These are phyloP conservation scores for Phaedon cochleariae DNA, from an alignment of 2,888 invertebrate species.

Conservation along the genomic window DNA sequence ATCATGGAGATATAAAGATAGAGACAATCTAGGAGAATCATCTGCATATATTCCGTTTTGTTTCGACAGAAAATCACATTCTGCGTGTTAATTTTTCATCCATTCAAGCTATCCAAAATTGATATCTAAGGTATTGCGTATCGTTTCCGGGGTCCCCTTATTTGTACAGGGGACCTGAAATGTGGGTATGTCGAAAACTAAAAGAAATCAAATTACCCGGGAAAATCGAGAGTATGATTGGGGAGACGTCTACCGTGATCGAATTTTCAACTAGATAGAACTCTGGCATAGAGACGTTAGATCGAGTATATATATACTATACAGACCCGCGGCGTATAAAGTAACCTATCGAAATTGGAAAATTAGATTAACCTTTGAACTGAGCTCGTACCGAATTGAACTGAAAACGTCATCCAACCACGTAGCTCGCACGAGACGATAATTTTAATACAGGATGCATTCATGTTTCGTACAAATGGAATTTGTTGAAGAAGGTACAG, in stretches of 20 bases:
- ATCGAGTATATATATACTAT: conserved; percentile 16
- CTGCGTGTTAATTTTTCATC: no score
- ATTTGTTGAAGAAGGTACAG: no score
- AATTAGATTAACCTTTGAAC: conserved; percentile 40
- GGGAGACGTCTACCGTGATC: conserved; percentile 32
- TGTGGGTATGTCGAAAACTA: conserved; percentile 1
- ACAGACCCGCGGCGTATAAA: conserved; percentile 21
- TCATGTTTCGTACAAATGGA: not conserved
- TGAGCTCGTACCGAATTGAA: conserved; percentile 27
- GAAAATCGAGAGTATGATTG: conserved; percentile 35
- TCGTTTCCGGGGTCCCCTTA: not conserved
- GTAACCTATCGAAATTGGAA: conserved; percentile 40
- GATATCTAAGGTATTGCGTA: not conserved
- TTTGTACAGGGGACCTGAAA: not conserved
- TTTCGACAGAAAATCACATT: no score
- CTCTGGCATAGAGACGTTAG: conserved; percentile 12
- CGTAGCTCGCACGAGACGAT: conserved; percentile 13
- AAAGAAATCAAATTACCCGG: conserved; percentile 36
- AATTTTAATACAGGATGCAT: not conserved
- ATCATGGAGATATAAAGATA: no score
- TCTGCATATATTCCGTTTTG: no score
- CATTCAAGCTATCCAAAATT: conserved; percentile 17
- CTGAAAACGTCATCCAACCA: conserved; percentile 17
- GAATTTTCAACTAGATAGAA: conserved; percentile 35
- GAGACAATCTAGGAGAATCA: no score